These are phyloP conservation scores for Odocoileus hemionus DNA, from an alignment of 2,113 vertebrate genomes.

Conservation along the genomic window DNA sequence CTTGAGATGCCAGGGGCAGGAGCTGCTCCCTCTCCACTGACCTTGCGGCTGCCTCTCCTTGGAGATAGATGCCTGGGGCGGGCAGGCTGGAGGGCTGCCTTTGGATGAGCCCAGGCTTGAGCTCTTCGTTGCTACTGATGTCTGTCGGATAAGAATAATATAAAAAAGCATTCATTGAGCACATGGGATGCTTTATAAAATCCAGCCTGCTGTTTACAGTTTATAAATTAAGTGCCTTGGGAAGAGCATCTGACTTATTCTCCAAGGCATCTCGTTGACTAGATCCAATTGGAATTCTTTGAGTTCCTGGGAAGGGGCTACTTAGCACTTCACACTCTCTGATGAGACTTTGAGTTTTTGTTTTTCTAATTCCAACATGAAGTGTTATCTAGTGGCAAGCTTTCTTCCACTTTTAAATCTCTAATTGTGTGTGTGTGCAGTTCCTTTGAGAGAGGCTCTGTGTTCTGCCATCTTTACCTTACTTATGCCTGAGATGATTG, in stretches of 20 bases:
- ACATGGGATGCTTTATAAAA: constrained; percentile 33
- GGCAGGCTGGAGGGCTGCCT: neutral
- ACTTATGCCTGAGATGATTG: neutral
- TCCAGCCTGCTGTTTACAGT: constrained; percentile 57
- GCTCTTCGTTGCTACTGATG: constrained; percentile 1
- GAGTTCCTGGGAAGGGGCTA: constrained; percentile 42
- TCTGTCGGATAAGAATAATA: constrained; percentile 30
- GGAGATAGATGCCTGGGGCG: neutral
- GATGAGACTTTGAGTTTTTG: constrained; percentile 36
- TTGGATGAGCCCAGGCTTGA: neutral
- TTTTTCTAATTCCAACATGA: constrained; percentile 3
- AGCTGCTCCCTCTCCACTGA: neutral
- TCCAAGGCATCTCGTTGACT: constrained; percentile 53
- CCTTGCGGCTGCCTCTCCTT: neutral
- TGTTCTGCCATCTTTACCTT: constrained; percentile 10
- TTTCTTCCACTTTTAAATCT: neutral
- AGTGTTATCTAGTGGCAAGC: neutral
- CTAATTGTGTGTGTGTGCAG: neutral
- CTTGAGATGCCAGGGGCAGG: neutral
- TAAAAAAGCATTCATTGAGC: constrained; percentile 37
- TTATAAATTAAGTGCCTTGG: constrained; percentile 64
- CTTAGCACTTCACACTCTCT: constrained; percentile 38
- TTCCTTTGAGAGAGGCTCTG: neutral
- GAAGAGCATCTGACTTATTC: constrained; percentile 50
- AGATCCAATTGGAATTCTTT: constrained; percentile 49